These are phyloP conservation scores for Chrysocyon brachyurus DNA, from an alignment of 2,797 vertebrate species.

Conservation along the genomic window DNA sequence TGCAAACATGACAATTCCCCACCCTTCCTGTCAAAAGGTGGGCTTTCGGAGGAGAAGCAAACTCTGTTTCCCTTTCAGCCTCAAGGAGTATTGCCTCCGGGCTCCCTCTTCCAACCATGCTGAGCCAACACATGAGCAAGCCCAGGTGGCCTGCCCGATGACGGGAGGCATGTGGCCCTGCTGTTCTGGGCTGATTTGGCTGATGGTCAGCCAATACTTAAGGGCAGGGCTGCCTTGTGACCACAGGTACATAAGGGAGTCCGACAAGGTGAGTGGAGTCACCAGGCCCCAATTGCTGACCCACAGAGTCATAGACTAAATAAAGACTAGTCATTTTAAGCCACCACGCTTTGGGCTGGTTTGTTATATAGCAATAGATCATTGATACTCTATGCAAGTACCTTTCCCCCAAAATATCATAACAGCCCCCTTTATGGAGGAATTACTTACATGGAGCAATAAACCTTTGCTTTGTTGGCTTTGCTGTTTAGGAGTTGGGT, in stretches of 20 bases:
- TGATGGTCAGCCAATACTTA: neutral
- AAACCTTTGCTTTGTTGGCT: neutral
- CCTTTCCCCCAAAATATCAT: neutral
- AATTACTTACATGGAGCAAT: too few species aligned
- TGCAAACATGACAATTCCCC: neutral
- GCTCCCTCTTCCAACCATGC: neutral
- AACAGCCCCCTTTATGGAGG: too few species aligned
- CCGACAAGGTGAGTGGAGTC: neutral
- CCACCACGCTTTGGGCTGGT: neutral
- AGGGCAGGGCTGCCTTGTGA: neutral
- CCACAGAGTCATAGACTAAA: neutral
- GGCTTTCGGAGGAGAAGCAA: neutral
- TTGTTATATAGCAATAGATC: neutral
- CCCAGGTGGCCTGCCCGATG: neutral
- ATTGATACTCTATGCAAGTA: neutral
- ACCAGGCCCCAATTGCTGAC: neutral
- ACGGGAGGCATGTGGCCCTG: neutral
- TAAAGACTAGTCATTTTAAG: neutral
- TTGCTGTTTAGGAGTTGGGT: neutral
- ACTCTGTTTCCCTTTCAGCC: neutral
- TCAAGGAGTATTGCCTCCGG: neutral
- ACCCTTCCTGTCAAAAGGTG: neutral
- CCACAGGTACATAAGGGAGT: neutral
- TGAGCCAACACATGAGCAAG: neutral
- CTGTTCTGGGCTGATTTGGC: neutral